Evolutionary conservation across 2,888 invertebrate species (phyloP).

Genomic region (Amiota communis): DNA sequence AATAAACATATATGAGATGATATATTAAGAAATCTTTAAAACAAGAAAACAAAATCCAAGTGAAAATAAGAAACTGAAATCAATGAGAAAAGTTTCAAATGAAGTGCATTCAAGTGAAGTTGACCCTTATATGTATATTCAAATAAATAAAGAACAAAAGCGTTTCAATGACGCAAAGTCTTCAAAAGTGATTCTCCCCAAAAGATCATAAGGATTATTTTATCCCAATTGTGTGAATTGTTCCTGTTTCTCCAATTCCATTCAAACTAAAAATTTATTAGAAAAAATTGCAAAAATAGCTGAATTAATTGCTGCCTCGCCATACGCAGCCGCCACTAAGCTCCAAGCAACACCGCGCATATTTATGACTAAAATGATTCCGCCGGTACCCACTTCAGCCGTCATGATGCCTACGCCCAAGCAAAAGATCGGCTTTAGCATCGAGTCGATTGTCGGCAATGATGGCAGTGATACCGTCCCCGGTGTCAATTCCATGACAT

Average conservation of each 20-base stretch:
- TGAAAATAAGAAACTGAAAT: slow-evolving; percentile 28
- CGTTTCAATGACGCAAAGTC: slow-evolving; percentile 26
- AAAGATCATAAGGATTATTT: slow-evolving; percentile 2
- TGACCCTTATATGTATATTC: not conserved
- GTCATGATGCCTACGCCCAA: slow-evolving; percentile 90
- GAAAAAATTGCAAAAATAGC: slow-evolving; percentile 59
- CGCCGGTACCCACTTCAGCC: slow-evolving; percentile 94
- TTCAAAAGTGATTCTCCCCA: slow-evolving; percentile 5
- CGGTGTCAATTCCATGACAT: slow-evolving; percentile 42
- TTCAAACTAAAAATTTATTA: too few relatives aligned
- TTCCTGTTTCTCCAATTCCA: too few relatives aligned
- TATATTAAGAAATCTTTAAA: slow-evolving; percentile 26
- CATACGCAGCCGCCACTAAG: slow-evolving; percentile 37
- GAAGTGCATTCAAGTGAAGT: too few relatives aligned
- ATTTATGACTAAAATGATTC: slow-evolving; percentile 84
- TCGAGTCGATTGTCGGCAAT: slow-evolving; percentile 94
- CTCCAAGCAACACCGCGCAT: slow-evolving; percentile 54
- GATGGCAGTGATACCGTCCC: slow-evolving; percentile 55
- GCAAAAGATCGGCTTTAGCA: slow-evolving; percentile 95
- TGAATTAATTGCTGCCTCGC: slow-evolving; percentile 59
- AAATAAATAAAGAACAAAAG: slow-evolving; percentile 2
- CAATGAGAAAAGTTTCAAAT: slow-evolving; percentile 24
- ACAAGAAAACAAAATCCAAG: slow-evolving; percentile 11
- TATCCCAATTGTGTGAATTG: not conserved
- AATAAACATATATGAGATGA: slow-evolving; percentile 30